These are phyloP conservation scores for Idaea straminata DNA, from an alignment of 2,888 invertebrate species.

Conservation along the genomic window DNA sequence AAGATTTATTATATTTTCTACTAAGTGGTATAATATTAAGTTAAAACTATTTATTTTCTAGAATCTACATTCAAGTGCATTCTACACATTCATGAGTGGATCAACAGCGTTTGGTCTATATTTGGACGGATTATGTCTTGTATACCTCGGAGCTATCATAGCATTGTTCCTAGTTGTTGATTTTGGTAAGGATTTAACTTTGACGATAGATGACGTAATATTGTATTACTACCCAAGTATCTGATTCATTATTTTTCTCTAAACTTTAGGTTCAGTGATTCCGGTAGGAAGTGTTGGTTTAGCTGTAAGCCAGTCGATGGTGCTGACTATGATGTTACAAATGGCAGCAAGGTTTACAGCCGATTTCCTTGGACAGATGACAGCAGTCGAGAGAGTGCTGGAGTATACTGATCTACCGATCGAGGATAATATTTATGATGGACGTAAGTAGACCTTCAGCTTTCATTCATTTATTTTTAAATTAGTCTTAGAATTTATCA, in stretches of 20 bases:
- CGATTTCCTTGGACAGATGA: constrained; percentile 81
- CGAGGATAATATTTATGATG: constrained; percentile 57
- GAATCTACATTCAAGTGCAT: constrained; percentile 85
- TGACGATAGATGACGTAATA: no score
- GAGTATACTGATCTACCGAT: constrained; percentile 85
- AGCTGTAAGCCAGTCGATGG: constrained; percentile 83
- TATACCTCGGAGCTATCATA: constrained; percentile 83
- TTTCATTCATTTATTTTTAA: constrained; percentile 8
- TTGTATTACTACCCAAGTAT: neutral
- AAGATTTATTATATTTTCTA: neutral
- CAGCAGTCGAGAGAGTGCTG: constrained; percentile 89
- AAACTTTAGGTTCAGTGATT: constrained; percentile 46
- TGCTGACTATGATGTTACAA: constrained; percentile 81
- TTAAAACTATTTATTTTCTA: constrained; percentile 44
- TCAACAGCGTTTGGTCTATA: constrained; percentile 86
- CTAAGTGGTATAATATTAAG: neutral
- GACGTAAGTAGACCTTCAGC: constrained; percentile 45
- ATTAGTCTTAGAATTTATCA: no score
- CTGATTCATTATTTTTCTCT: neutral
- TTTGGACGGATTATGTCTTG: constrained; percentile 85
- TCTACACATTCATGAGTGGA: constrained; percentile 83
- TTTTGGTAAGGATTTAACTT: constrained; percentile 66
- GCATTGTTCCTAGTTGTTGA: constrained; percentile 82
- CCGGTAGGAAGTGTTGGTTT: constrained; percentile 81
- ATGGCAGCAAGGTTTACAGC: constrained; percentile 93